Percentiles rank a stretch among this genome's conserved stretches.
These are phyloP conservation scores for Bradypodion pumilum DNA, from an alignment of 2,797 vertebrate species.

Conservation along the genomic window DNA sequence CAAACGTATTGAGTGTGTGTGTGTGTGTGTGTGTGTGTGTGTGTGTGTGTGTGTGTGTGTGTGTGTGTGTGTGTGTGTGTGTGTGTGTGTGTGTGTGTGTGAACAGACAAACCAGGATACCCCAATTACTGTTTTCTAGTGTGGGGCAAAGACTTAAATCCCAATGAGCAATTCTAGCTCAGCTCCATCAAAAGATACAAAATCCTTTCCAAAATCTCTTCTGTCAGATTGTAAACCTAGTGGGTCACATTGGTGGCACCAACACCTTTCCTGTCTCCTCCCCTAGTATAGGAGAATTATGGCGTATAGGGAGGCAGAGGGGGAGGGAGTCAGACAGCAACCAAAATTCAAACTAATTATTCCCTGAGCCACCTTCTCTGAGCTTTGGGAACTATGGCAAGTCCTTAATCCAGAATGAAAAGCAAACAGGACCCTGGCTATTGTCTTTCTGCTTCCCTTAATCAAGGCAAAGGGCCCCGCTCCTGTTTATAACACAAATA, in stretches of 20 bases:
- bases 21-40: no score
- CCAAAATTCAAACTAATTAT: slow-evolving; percentile 67
- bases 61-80: no score
- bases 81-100: no score
- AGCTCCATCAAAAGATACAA: not conserved
- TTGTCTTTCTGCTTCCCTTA: slow-evolving; percentile 59
- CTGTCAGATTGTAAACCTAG: not conserved
- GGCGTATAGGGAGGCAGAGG: slow-evolving; percentile 1
- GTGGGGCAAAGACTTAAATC: not conserved
- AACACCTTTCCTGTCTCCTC: not conserved
- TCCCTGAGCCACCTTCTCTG: slow-evolving; percentile 49
- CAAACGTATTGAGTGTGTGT: no score
- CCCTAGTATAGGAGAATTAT: slow-evolving; percentile 32
- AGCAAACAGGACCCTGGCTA: slow-evolving; percentile 67
- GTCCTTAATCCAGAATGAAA: slow-evolving; percentile 72
- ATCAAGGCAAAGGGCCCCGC: slow-evolving; percentile 52
- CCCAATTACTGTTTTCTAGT: not conserved
- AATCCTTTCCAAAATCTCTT: not conserved
- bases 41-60: no score
- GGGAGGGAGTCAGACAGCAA: slow-evolving; percentile 61
- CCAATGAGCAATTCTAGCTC: not conserved
- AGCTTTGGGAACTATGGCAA: slow-evolving; percentile 68
- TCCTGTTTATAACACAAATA: slow-evolving; percentile 74
- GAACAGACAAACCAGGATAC: not conserved
- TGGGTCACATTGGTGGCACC: not conserved